Percentiles rank a stretch among this genome's conserved stretches.
These are phyloP conservation scores for Pogonocherus hispidulus DNA, from an alignment of 2,888 invertebrate species.

Conservation along the genomic window DNA sequence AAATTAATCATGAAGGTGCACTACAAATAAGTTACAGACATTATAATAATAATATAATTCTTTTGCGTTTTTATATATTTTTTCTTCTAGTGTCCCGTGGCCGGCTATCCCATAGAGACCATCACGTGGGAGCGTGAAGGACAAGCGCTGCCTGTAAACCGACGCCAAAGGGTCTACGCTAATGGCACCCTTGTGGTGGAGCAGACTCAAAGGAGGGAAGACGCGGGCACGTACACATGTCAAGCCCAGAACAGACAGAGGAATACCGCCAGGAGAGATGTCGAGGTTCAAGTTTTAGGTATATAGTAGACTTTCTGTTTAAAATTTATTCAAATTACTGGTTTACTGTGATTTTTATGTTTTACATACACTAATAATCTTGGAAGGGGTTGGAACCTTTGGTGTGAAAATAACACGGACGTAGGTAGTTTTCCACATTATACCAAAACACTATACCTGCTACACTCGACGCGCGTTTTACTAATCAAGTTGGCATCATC, in stretches of 20 bases:
- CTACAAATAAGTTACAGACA: not conserved
- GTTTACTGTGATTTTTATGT: too few relatives aligned
- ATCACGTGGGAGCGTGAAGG: slow-evolving; percentile 94
- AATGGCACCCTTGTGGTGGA: slow-evolving; percentile 91
- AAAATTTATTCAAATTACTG: too few relatives aligned
- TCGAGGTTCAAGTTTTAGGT: slow-evolving; percentile 83
- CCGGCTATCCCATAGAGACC: slow-evolving; percentile 89
- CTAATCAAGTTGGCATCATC: too few relatives aligned
- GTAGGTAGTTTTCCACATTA: too few relatives aligned
- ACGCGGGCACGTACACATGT: slow-evolving; percentile 92
- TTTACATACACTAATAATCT: too few relatives aligned
- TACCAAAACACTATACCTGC: too few relatives aligned
- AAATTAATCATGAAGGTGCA: too few relatives aligned
- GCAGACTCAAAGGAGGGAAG: slow-evolving; percentile 86
- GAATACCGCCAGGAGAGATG: slow-evolving; percentile 82
- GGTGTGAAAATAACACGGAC: too few relatives aligned
- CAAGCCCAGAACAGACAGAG: slow-evolving; percentile 89
- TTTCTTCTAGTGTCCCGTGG: slow-evolving; percentile 79
- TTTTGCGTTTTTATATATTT: not conserved
- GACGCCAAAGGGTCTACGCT: slow-evolving; percentile 88
- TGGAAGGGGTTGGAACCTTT: too few relatives aligned
- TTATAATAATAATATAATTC: not conserved
- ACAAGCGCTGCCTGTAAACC: slow-evolving; percentile 87
- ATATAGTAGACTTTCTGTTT: too few relatives aligned
- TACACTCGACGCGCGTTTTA: too few relatives aligned